A percentile compares a stretch with the other conserved stretches of the same genome.
phyloP scores from a whole-genome alignment of 2,888 invertebrate species.

The Arrhopalites spinosus region DNA sequence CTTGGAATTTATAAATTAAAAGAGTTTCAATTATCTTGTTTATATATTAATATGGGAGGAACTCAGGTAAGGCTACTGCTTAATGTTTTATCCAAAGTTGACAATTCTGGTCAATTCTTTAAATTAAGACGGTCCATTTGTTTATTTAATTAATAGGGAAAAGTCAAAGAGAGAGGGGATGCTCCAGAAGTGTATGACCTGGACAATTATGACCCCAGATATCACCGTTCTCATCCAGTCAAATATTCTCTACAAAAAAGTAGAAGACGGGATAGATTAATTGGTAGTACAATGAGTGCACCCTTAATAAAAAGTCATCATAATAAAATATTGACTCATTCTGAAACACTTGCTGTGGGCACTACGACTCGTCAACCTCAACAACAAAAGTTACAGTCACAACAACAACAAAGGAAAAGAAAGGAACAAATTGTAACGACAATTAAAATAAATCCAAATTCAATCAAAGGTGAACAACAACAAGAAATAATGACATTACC shows the following conservation, averaged over 20 bases:
- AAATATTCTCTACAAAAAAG: too few relatives aligned
- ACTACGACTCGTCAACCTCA: too few relatives aligned
- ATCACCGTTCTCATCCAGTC: too few relatives aligned
- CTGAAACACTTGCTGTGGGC: neutral
- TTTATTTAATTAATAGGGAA: neutral
- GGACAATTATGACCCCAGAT: too few relatives aligned
- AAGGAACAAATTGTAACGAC: too few relatives aligned
- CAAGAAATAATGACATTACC: neutral
- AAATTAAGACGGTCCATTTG: neutral
- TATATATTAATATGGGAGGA: too few relatives aligned
- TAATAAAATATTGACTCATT: neutral
- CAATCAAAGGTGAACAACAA: neutral
- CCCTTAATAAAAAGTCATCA: neutral
- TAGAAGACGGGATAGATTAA: slow-evolving; percentile 12
- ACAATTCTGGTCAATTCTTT: neutral
- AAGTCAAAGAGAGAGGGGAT: neutral
- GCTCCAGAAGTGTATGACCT: too few relatives aligned
- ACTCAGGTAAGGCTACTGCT: neutral
- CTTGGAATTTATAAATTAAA: too few relatives aligned
- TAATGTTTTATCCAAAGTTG: neutral
- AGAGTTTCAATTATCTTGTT: too few relatives aligned
- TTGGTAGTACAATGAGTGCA: neutral
- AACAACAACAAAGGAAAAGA: neutral
- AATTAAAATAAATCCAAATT: too few relatives aligned
- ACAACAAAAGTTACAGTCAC: neutral